Percentiles rank a stretch among this genome's conserved stretches.
phyloP scores from a whole-genome alignment of 2,797 vertebrate species.

The Melanotaenia boesemani region DNA sequence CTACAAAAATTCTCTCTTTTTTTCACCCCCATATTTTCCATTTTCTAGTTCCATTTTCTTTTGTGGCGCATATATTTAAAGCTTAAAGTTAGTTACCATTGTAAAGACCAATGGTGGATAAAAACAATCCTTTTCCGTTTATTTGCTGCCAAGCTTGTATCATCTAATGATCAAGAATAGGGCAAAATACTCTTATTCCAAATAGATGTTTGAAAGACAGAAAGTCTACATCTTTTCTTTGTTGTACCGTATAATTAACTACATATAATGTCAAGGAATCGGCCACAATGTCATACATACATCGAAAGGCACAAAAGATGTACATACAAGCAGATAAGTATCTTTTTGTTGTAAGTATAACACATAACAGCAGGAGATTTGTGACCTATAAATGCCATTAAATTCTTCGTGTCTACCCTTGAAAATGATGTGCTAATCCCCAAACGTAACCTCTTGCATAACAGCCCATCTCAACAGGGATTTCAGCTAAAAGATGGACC shows the following conservation, averaged over 20 bases:
- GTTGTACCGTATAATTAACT: background rate
- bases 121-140: background rate
- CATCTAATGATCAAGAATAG: background rate
- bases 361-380: constrained; percentile 53
- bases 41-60: background rate
- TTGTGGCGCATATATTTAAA: background rate
- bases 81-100: background rate
- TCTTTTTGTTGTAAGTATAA: constrained; percentile 42
- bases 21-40: background rate
- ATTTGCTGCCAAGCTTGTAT: background rate
- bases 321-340: background rate
- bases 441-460: constrained; percentile 76
- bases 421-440: constrained; percentile 76
- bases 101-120: background rate
- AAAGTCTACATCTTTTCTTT: background rate
- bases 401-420: constrained; percentile 73
- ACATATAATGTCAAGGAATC: background rate
- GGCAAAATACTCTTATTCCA: background rate
- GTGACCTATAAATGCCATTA: constrained; percentile 59
- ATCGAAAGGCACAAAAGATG: constrained; percentile 2
- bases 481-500: constrained; percentile 72
- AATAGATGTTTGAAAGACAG: background rate
- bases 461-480: constrained; percentile 63
- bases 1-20: background rate
- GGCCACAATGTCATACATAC: background rate